Percentiles rank a stretch among this genome's conserved stretches.
Evolutionary conservation across 1,140 invertebrate species (phyloP).

Genomic region (Philaenus spumarius): DNA sequence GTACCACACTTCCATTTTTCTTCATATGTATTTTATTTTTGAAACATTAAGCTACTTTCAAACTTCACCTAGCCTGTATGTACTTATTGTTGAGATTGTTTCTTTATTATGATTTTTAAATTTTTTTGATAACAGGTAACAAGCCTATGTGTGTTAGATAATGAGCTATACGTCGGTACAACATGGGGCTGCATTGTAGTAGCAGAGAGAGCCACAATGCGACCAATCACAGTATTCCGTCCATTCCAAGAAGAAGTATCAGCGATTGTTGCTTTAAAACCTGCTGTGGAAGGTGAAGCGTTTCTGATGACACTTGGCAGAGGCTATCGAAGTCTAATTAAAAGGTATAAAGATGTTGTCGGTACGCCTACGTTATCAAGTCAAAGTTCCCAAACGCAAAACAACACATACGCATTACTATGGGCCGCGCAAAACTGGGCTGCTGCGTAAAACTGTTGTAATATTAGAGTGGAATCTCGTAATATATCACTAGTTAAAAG

Average conservation of each 20-base stretch:
- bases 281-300: constrained; percentile 12
- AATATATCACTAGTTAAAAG: too few species aligned
- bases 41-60: too few species aligned
- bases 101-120: too few species aligned
- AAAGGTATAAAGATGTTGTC: constrained; percentile 35
- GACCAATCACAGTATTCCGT: constrained; percentile 83
- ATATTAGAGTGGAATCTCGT: too few species aligned
- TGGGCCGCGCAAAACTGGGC: constrained; percentile 25
- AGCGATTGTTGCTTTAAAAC: constrained; percentile 28
- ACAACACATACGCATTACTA: constrained; percentile 15
- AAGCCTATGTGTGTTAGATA: constrained; percentile 59
- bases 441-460: constrained; percentile 11
- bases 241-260: constrained; percentile 79
- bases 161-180: constrained; percentile 78
- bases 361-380: constrained; percentile 12
- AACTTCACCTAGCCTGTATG: too few species aligned
- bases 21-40: too few species aligned
- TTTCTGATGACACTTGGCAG: constrained; percentile 68
- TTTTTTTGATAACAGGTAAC: constrained; percentile 58
- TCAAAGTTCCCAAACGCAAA: not conserved
- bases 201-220: constrained; percentile 66
- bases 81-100: too few species aligned
- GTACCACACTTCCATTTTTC: too few species aligned
- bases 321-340: constrained; percentile 72
- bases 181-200: constrained; percentile 89